These are phyloP conservation scores for Laticauda laticaudata DNA, from an alignment of 2,113 vertebrate genomes.

Conservation along the genomic window DNA sequence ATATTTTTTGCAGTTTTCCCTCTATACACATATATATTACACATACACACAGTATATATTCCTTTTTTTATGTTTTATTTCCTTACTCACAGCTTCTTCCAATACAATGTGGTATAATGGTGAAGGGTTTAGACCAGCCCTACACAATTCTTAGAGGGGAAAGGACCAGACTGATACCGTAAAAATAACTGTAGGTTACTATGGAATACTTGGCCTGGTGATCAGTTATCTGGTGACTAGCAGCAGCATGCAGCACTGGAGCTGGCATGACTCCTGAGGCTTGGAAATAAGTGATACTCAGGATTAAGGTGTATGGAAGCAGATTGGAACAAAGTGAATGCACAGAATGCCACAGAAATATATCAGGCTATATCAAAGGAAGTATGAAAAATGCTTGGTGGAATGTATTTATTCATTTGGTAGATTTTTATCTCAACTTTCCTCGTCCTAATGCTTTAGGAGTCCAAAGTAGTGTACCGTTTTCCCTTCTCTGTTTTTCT, in stretches of 20 bases:
- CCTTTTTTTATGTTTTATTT: neutral
- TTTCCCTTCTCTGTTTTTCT: neutral
- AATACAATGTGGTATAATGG: neutral
- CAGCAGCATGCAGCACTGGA: neutral
- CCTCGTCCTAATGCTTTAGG: neutral
- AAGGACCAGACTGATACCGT: neutral
- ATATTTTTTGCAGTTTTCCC: neutral
- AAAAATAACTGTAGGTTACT: neutral
- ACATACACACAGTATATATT: neutral
- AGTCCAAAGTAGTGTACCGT: neutral
- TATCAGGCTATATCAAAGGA: neutral
- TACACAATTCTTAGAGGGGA: neutral
- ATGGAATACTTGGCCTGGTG: neutral
- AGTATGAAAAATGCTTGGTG: neutral
- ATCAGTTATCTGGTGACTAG: neutral
- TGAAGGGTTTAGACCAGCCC: neutral
- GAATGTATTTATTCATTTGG: neutral
- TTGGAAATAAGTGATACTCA: neutral
- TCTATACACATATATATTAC: neutral
- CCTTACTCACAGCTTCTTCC: neutral
- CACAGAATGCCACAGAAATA: neutral
- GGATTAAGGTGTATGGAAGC: neutral
- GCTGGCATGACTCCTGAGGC: neutral
- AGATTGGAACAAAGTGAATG: neutral
- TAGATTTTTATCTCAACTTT: neutral